Conservation (phyloP, 2,888 invertebrate genomes). For the Cataglyphis cursor region DNA sequence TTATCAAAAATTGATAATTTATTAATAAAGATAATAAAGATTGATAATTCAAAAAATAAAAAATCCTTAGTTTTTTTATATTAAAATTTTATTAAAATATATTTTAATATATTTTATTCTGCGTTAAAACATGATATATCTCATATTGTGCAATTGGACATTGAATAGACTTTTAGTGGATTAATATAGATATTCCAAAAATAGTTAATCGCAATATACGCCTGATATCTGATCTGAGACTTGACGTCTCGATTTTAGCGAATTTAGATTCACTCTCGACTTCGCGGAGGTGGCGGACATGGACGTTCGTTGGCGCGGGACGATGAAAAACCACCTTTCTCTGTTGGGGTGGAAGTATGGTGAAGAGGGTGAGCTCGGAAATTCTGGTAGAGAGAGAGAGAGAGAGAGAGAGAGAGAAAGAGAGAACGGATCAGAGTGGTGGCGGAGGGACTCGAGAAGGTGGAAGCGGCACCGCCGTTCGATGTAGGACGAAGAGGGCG, state of each 20-base stretch:
- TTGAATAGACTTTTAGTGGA: slow-evolving; percentile 7
- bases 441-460: slow-evolving; percentile 32
- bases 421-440: background rate
- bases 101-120: background rate
- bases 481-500: slow-evolving; percentile 10
- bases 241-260: slow-evolving; percentile 10
- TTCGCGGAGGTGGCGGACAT: background rate
- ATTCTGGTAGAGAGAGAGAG: slow-evolving; percentile 7
- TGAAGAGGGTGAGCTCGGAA: slow-evolving; percentile 1
- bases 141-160: background rate
- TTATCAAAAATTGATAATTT: too few species aligned
- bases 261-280: slow-evolving; percentile 20
- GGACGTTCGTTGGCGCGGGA: slow-evolving; percentile 12
- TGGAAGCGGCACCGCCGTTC: slow-evolving; percentile 17
- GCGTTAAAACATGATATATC: background rate
- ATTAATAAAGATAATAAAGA: background rate
- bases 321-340: slow-evolving; percentile 26
- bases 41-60: background rate
- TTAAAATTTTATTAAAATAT: background rate
- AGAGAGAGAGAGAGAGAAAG: background rate
- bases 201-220: slow-evolving; percentile 14
- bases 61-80: background rate
- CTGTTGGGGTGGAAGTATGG: background rate
- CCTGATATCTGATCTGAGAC: background rate
- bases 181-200: background rate